Percentiles rank a stretch among this genome's conserved stretches.
Conservation (phyloP, 2,888 invertebrate species). For the Ctena decussata region DNA sequence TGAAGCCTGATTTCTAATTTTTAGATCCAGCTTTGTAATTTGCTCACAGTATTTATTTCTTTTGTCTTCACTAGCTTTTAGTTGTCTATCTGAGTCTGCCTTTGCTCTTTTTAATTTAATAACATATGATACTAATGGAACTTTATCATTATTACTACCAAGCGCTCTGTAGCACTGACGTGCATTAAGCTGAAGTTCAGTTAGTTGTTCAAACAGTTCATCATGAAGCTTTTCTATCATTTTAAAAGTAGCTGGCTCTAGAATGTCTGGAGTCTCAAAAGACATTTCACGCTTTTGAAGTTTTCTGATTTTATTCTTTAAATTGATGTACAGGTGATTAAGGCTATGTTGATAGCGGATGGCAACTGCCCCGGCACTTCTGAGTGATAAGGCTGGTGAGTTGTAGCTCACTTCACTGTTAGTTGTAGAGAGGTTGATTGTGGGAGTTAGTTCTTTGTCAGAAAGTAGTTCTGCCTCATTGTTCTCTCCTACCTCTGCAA, state of each 20-base stretch:
- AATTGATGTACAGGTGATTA: constrained; percentile 29
- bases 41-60: constrained; percentile 49
- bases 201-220: constrained; percentile 11
- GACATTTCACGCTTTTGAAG: constrained; percentile 30
- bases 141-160: not conserved
- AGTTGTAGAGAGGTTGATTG: not conserved
- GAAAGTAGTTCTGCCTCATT: not conserved
- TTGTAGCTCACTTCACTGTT: not conserved
- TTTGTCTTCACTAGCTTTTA: constrained; percentile 24
- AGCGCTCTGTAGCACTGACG: not conserved
- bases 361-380: not conserved
- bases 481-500: not conserved
- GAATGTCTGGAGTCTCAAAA: constrained; percentile 30
- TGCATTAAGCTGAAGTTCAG: not conserved
- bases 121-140: not conserved
- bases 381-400: not conserved
- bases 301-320: constrained; percentile 26
- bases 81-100: constrained; percentile 18
- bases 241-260: constrained; percentile 29
- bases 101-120: constrained; percentile 32
- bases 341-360: not conserved
- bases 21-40: constrained; percentile 47
- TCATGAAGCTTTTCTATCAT: constrained; percentile 39
- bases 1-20: constrained; percentile 12
- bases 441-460: not conserved